Conservation (phyloP, 2,113 vertebrate genomes). For the Monopterus albus region DNA sequence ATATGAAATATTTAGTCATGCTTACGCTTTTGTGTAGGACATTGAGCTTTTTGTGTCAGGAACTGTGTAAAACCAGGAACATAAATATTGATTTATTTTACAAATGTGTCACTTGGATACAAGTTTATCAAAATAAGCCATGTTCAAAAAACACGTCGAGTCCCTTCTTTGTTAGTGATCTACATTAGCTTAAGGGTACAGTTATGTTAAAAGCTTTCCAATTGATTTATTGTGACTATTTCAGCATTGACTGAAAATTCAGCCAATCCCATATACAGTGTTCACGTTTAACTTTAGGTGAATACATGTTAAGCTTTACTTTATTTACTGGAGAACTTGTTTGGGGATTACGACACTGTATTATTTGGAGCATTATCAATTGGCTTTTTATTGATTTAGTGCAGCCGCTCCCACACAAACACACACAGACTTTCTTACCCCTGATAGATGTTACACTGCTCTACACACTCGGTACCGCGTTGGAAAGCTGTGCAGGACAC, state of each 20-base stretch:
- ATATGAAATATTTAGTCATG: background rate
- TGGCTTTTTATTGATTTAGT: conserved; percentile 16
- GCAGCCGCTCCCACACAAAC: conserved; percentile 9
- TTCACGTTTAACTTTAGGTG: background rate
- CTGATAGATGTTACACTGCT: conserved; percentile 87
- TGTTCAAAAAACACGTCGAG: too few species aligned
- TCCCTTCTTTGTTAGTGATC: too few species aligned
- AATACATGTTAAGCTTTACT: background rate
- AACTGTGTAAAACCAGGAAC: background rate
- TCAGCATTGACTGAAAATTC: background rate
- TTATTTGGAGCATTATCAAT: conserved; percentile 8
- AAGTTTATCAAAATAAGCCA: too few species aligned
- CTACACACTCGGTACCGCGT: conserved; percentile 90
- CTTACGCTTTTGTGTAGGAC: background rate
- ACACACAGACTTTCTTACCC: conserved; percentile 83
- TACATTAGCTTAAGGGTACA: conserved; percentile 14
- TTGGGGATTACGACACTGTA: background rate
- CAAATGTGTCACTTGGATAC: too few species aligned
- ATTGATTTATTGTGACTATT: conserved; percentile 18
- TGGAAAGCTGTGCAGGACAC: conserved; percentile 86
- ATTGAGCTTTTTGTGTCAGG: background rate
- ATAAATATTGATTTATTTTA: too few species aligned
- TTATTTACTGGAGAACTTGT: background rate
- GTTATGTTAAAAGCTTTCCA: conserved; percentile 26
- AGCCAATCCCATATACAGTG: background rate